Conservation (phyloP, 37 sponge, comb jelly and placozoan genomes). For the Oopsacas minuta region DNA sequence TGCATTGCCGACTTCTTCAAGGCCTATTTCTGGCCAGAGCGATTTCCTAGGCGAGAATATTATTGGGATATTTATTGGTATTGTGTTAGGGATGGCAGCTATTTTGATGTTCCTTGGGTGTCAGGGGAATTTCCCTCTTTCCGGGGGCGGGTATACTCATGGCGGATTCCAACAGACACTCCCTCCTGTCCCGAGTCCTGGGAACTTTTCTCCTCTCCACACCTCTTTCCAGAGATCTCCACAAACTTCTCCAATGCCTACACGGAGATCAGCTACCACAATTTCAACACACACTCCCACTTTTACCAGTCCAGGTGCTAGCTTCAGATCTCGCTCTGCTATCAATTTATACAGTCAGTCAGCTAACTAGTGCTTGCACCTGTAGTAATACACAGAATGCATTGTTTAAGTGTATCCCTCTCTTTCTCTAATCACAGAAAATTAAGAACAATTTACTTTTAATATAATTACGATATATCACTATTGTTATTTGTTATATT, state of each 20-base stretch:
- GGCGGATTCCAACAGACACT: background rate
- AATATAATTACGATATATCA: no score
- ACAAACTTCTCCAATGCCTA: background rate
- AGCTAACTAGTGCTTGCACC: background rate
- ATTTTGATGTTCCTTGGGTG: background rate
- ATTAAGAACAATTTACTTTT: background rate
- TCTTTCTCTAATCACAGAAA: background rate
- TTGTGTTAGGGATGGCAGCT: background rate
- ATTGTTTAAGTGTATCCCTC: background rate
- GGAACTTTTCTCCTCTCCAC: background rate
- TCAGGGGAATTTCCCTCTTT: background rate
- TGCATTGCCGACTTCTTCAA: background rate
- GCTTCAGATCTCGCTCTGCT: constrained; percentile 9
- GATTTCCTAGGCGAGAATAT: constrained; percentile 3
- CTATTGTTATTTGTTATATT: no score
- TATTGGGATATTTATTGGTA: background rate
- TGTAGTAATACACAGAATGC: background rate
- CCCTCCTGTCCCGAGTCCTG: constrained; percentile 7
- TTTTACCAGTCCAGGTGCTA: background rate
- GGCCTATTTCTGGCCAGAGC: background rate
- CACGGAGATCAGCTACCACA: background rate
- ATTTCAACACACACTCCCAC: background rate
- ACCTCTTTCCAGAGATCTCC: constrained; percentile 2
- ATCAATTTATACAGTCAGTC: constrained; percentile 19
- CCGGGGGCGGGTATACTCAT: background rate